Evolutionary conservation across 1,140 invertebrate species (phyloP).

Genomic region (Contarinia nasturtii): DNA sequence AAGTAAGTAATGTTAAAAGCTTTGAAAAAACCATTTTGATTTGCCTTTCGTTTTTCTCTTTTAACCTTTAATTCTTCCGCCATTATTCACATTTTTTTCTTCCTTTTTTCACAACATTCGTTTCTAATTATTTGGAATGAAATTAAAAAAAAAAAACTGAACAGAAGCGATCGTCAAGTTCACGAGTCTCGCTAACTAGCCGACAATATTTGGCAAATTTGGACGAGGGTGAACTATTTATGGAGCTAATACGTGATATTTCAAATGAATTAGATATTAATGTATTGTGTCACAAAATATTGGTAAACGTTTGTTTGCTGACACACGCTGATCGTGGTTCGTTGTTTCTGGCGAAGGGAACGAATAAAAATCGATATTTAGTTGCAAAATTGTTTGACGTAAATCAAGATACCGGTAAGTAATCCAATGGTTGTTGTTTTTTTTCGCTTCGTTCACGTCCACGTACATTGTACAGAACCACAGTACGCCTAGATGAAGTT

Average conservation of each 20-base stretch:
- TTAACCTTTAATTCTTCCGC: not conserved
- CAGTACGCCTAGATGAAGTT: not conserved
- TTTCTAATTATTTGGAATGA: too few relatives aligned
- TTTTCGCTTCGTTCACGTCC: too few relatives aligned
- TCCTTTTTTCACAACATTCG: too few relatives aligned
- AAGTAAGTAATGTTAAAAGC: slow-evolving; percentile 30
- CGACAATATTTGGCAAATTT: slow-evolving; percentile 38
- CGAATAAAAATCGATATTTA: slow-evolving; percentile 51
- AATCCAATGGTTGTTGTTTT: too few relatives aligned
- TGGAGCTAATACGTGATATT: slow-evolving; percentile 84
- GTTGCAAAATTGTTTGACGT: slow-evolving; percentile 86
- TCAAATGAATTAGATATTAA: slow-evolving; percentile 86
- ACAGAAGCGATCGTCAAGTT: slow-evolving; percentile 27
- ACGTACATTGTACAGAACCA: not conserved
- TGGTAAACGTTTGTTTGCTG: slow-evolving; percentile 74
- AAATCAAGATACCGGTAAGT: slow-evolving; percentile 59
- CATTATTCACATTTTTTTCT: too few relatives aligned
- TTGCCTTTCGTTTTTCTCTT: not conserved
- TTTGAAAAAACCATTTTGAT: too few relatives aligned
- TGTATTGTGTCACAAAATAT: slow-evolving; percentile 81
- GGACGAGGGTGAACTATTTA: slow-evolving; percentile 68
- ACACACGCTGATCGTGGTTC: slow-evolving; percentile 74
- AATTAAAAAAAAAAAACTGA: too few relatives aligned
- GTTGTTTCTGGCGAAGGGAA: slow-evolving; percentile 69
- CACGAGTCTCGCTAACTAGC: slow-evolving; percentile 25